These are phyloP conservation scores for Crotalus horridus DNA, from an alignment of 2,113 vertebrate genomes.

Conservation along the genomic window DNA sequence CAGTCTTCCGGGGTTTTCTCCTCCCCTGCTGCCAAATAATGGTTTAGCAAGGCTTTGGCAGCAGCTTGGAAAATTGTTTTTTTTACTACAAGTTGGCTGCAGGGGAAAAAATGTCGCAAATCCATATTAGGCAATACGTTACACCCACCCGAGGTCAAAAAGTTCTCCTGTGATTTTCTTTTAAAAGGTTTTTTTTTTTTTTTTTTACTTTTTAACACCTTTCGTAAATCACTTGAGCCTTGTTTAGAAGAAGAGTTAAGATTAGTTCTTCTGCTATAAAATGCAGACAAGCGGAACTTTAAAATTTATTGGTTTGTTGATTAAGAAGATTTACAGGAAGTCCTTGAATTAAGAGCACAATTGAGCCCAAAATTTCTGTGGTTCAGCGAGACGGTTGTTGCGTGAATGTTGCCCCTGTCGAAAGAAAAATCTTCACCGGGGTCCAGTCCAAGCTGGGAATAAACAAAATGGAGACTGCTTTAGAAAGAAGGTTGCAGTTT, in stretches of 20 bases:
- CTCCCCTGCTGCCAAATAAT: neutral
- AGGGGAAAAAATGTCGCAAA: neutral
- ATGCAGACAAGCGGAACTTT: neutral
- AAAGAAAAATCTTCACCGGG: too few relatives aligned
- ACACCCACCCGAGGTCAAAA: neutral
- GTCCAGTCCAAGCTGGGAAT: too few relatives aligned
- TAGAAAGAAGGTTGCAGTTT: too few relatives aligned
- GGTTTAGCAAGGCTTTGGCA: neutral
- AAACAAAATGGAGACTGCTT: too few relatives aligned
- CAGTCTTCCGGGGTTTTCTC: too few relatives aligned
- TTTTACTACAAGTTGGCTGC: neutral
- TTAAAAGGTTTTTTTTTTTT: neutral
- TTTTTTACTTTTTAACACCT: neutral
- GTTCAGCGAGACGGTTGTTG: too few relatives aligned
- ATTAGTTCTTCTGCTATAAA: neutral
- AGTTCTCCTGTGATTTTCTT: neutral
- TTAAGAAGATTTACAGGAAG: too few relatives aligned
- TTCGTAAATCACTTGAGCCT: neutral
- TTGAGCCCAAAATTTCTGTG: too few relatives aligned
- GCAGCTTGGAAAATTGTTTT: neutral
- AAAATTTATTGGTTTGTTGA: neutral
- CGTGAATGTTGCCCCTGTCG: too few relatives aligned
- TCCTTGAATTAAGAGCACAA: too few relatives aligned
- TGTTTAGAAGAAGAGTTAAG: neutral
- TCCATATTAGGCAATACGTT: neutral